Evolutionary conservation across 2,888 invertebrate species (phyloP).

Genomic region (Sericinus montela): DNA sequence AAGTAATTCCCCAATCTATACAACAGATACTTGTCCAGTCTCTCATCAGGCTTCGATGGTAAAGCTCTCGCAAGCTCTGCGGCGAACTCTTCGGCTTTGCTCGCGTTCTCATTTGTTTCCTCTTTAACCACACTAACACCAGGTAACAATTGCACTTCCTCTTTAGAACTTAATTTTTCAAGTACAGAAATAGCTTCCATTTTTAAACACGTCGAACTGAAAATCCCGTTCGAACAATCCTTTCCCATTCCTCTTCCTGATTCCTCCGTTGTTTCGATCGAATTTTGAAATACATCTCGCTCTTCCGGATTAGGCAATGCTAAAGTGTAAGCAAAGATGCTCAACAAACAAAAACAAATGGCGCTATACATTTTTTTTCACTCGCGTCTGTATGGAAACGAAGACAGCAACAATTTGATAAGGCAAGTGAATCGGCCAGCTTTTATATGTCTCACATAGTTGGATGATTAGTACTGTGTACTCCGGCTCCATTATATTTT

Average conservation of each 20-base stretch:
- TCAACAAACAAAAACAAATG: conserved; percentile 20
- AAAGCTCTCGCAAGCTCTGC: conserved; percentile 86
- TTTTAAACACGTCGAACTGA: conserved; percentile 65
- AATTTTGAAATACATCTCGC: conserved; percentile 32
- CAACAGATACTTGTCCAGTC: conserved; percentile 86
- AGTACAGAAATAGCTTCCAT: conserved; percentile 65
- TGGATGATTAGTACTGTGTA: conserved; percentile 57
- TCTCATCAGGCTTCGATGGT: conserved; percentile 86
- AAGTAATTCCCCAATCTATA: conserved; percentile 85
- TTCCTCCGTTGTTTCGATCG: conserved; percentile 43
- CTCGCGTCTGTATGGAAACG: conserved; percentile 52
- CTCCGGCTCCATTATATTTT: conserved; percentile 70
- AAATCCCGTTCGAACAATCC: conserved; percentile 61
- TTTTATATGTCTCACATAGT: conserved; percentile 73
- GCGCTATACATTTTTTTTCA: conserved; percentile 43
- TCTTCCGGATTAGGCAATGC: conserved; percentile 59
- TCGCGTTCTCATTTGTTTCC: conserved; percentile 60
- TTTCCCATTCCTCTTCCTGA: conserved; percentile 52
- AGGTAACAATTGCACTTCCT: conserved; percentile 57
- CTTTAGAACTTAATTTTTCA: conserved; percentile 61
- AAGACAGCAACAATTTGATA: conserved; percentile 64
- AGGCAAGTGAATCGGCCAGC: conserved; percentile 54
- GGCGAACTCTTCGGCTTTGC: conserved; percentile 84
- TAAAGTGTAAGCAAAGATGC: conserved; percentile 32
- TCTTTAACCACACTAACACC: conserved; percentile 85